Percentiles rank a stretch among this genome's conserved stretches.
phyloP scores from a whole-genome alignment of 2,888 invertebrate genomes.

The Clivina fossor region DNA sequence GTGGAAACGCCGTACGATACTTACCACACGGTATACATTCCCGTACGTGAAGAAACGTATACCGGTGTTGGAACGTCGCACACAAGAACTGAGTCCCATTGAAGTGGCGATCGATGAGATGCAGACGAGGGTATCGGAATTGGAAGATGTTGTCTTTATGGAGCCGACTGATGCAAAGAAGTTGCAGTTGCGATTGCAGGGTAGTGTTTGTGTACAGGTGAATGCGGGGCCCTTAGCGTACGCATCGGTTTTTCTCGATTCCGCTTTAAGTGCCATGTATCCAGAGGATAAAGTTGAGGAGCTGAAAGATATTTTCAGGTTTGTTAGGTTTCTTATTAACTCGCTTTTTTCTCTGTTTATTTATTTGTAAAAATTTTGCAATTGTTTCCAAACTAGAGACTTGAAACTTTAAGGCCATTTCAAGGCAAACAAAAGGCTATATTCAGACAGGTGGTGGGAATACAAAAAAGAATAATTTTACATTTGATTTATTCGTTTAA shows the following conservation, averaged over 20 bases:
- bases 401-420: no score
- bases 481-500: no score
- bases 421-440: no score
- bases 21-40: constrained; percentile 87
- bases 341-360: no score
- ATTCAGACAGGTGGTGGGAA: no score
- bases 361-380: no score
- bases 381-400: no score
- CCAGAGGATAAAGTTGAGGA: constrained; percentile 83
- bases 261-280: constrained; percentile 70
- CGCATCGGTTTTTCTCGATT: constrained; percentile 88
- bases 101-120: constrained; percentile 96
- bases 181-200: constrained; percentile 83
- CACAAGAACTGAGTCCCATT: constrained; percentile 85
- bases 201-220: constrained; percentile 86
- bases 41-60: constrained; percentile 93
- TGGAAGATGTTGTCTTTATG: constrained; percentile 81
- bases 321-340: no score
- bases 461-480: no score
- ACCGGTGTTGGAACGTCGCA: constrained; percentile 69
- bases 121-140: constrained; percentile 81
- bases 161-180: constrained; percentile 89
- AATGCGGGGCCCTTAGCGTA: constrained; percentile 96
- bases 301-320: constrained; percentile 86
- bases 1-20: constrained; percentile 86